phyloP scores from a whole-genome alignment of 2,113 vertebrate genomes.

The Percopsis transmontana region DNA sequence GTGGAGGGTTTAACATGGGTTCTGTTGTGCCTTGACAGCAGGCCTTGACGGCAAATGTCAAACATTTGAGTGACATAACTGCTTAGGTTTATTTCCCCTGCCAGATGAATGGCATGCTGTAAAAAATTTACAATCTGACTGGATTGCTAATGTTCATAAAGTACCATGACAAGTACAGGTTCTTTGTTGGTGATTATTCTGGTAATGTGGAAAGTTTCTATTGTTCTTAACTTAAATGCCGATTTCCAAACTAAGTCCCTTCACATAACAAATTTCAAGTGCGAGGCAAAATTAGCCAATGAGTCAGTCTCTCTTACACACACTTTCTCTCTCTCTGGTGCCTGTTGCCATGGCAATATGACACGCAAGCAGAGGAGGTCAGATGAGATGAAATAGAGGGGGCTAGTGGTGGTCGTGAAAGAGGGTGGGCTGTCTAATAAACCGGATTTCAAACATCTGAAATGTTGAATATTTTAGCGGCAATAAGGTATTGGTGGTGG shows the following conservation, averaged over 20 bases:
- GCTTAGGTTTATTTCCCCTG: not conserved
- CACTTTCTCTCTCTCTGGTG: constrained; percentile 42
- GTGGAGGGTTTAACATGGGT: not conserved
- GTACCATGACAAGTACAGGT: constrained; percentile 4
- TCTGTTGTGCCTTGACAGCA: not conserved
- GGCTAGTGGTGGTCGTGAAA: constrained; percentile 53
- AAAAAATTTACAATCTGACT: constrained; percentile 15
- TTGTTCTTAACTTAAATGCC: constrained; percentile 3
- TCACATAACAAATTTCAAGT: constrained; percentile 62
- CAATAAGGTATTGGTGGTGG: constrained; percentile 21
- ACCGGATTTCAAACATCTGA: constrained; percentile 50
- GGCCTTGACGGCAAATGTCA: too few species aligned
- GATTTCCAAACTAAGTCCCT: constrained; percentile 46
- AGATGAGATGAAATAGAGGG: constrained; percentile 66
- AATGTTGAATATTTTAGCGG: constrained; percentile 60
- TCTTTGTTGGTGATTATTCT: constrained; percentile 26
- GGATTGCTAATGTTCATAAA: not conserved
- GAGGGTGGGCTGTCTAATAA: constrained; percentile 64
- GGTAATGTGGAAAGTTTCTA: constrained; percentile 34
- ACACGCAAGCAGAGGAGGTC: constrained; percentile 74
- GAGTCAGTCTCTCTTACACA: constrained; percentile 46
- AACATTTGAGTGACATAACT: not conserved
- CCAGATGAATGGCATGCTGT: constrained; percentile 24
- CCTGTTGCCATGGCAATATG: constrained; percentile 78
- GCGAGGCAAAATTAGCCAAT: constrained; percentile 68